Base-by-base conservation (phyloP, 2,888 invertebrate genomes). In the Amphipyra berbera region DNA sequence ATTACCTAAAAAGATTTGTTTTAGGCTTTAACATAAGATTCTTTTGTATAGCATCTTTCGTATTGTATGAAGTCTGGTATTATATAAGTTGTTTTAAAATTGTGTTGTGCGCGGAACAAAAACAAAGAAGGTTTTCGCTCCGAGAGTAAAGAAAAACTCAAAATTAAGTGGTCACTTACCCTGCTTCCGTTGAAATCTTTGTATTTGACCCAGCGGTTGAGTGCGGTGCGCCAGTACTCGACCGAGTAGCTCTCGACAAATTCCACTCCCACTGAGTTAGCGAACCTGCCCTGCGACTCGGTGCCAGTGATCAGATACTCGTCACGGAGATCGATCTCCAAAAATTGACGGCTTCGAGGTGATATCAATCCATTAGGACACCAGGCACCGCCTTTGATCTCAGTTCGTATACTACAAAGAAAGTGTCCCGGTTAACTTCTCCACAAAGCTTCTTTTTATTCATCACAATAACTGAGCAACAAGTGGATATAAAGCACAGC, bases 301-400 rank as follows among this genome's bases (percentile, higher is more conserved):
- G 97, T 97, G 91, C 96, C 97, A 0, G 98, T 98, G 83, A 98
- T 96, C 80, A 98, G 95, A 88, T 97, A 97, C 82, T 97, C 96
- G 61, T 95, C 95, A 15, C 95, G 96, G 45, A 98, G 95, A 85
- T 98, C 97, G 53, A 98, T 96, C 89, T 98, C 98, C 49, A 98
- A 94, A 89, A 96, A 98, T 87, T 98, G 98, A 12, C 97, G 96
- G 61, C 97, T 96, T 60, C 96, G 96, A 56, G 96, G 96, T 76
- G 96, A 96, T 78, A 98, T 97, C 83, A 97, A 96, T 0, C 97
- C 96, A 83, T 97, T 97, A 8, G 98, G 98, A 90, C 98, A 98
- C 98, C 98, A 98, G 0, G 98, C 98, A 0, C 98, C 98, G 0
- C 98, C 98, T 70, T 97, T 97, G 78, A 97, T 96, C 86, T 98